Conservation (phyloP, 2,797 vertebrate genomes). For the Anguilla megastoma region DNA sequence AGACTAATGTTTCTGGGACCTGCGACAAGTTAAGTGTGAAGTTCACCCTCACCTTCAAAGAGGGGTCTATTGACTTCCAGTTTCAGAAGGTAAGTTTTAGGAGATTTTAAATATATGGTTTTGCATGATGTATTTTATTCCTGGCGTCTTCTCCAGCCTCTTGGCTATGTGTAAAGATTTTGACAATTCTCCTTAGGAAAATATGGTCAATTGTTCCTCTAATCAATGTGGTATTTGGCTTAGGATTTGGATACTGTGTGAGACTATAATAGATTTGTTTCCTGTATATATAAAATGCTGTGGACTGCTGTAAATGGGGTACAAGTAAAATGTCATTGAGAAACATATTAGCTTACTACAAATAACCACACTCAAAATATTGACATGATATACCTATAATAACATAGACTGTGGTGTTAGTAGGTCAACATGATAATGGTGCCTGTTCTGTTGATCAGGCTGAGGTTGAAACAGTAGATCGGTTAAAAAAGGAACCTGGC, state of each 20-base stretch:
- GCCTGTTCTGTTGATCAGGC: background rate
- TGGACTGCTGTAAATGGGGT: background rate
- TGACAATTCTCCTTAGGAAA: background rate
- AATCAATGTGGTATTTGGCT: background rate
- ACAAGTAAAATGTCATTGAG: background rate
- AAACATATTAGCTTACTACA: background rate
- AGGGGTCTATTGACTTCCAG: constrained; percentile 58
- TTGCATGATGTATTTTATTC: background rate
- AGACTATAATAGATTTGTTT: background rate
- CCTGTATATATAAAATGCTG: background rate
- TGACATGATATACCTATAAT: background rate
- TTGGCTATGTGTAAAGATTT: no score
- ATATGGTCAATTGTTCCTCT: background rate
- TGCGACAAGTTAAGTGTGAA: constrained; percentile 37
- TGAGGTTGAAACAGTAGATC: background rate
- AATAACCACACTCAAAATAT: background rate
- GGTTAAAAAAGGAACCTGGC: constrained; percentile 42
- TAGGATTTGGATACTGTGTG: background rate
- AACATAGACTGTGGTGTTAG: background rate
- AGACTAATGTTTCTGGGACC: fast-evolving
- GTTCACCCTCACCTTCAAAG: constrained; percentile 46
- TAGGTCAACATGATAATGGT: background rate
- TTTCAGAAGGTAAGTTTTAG: constrained; percentile 64
- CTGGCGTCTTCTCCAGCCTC: no score
- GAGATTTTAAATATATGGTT: background rate